phyloP scores from a whole-genome alignment of 2,888 invertebrate genomes.

The Augiades crinisus region DNA sequence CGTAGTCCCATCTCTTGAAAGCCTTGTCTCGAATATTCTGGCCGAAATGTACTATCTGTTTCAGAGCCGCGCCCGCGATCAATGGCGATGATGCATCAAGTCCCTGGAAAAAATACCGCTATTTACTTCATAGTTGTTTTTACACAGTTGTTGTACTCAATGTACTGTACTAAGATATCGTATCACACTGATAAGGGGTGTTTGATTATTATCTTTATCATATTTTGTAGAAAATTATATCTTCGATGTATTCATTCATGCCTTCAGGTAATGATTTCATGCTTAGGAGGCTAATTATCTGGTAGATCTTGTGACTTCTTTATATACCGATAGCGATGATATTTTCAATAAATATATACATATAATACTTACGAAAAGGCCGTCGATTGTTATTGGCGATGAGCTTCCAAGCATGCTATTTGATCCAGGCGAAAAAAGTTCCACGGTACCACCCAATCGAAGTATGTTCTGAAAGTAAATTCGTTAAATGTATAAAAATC shows the following conservation, averaged over 20 bases:
- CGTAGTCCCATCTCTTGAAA: constrained; percentile 38
- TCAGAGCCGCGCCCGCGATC: constrained; percentile 35
- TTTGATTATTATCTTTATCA: too few relatives aligned
- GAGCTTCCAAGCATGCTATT: neutral
- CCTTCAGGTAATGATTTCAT: too few relatives aligned
- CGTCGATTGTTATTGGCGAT: neutral
- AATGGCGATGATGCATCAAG: constrained; percentile 20
- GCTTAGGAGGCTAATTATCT: too few relatives aligned
- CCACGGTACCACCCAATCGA: constrained; percentile 8
- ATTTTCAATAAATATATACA: neutral
- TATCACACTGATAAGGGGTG: neutral
- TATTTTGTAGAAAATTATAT: too few relatives aligned
- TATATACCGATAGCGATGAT: too few relatives aligned
- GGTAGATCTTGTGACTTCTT: too few relatives aligned
- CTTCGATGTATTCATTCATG: too few relatives aligned
- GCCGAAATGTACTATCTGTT: constrained; percentile 40
- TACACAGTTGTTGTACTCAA: too few relatives aligned
- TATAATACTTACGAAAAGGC: neutral
- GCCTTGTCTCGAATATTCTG: constrained; percentile 37
- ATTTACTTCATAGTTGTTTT: neutral
- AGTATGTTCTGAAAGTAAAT: constrained; percentile 6
- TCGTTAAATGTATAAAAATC: neutral
- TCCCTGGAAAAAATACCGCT: neutral
- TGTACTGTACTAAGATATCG: neutral
- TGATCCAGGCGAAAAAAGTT: constrained; percentile 9